Conservation (phyloP, 2,888 invertebrate species). For the Catocala fraxini region DNA sequence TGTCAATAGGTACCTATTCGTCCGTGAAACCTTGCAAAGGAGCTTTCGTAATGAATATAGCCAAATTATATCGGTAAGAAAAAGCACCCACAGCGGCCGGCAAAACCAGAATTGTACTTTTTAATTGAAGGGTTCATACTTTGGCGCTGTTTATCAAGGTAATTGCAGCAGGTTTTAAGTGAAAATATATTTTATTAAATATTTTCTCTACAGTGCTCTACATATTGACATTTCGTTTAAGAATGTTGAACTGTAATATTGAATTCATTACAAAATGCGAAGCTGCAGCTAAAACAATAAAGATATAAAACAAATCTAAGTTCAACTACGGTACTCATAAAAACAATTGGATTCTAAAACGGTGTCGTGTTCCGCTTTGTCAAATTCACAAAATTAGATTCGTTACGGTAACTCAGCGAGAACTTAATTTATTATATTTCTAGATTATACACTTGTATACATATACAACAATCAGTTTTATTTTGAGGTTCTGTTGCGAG, state of each 20-base stretch:
- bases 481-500: slow-evolving; percentile 31
- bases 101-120: slow-evolving; percentile 73
- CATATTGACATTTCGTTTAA: slow-evolving; percentile 53
- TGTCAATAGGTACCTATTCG: slow-evolving; percentile 55
- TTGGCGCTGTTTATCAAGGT: slow-evolving; percentile 72
- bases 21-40: slow-evolving; percentile 60
- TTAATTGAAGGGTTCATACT: slow-evolving; percentile 80
- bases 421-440: slow-evolving; percentile 8
- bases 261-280: no score
- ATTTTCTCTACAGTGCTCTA: slow-evolving; percentile 77
- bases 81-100: slow-evolving; percentile 53
- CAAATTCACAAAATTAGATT: slow-evolving; percentile 5
- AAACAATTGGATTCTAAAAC: slow-evolving; percentile 9
- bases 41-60: slow-evolving; percentile 70
- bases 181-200: slow-evolving; percentile 76
- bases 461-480: slow-evolving; percentile 9
- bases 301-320: no score
- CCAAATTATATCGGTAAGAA: slow-evolving; percentile 68
- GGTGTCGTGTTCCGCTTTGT: slow-evolving; percentile 5
- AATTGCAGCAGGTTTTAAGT: slow-evolving; percentile 77
- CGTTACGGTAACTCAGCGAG: background rate
- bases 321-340: background rate
- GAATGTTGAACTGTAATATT: slow-evolving; percentile 17
- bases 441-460: background rate
- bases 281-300: no score